phyloP scores from a whole-genome alignment of 30 jellyfish, hydroid and myxozoan genomes.

The Turritopsis rubra region DNA sequence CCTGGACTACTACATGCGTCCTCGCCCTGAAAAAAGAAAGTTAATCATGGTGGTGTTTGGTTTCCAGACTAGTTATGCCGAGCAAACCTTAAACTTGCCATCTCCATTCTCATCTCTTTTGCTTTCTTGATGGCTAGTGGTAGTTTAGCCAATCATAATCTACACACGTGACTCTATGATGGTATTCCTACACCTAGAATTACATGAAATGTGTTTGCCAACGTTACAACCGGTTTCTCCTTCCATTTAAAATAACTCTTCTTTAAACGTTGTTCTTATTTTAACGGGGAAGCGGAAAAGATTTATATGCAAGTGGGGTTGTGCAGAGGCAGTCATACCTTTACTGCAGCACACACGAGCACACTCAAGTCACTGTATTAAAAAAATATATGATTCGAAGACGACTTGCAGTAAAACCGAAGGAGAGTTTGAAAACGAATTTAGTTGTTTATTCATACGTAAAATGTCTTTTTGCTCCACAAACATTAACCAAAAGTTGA shows the following conservation, averaged over 20 bases:
- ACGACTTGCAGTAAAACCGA: too few relatives aligned
- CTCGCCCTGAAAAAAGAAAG: background rate
- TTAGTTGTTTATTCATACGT: constrained; percentile 23
- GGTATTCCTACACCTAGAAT: background rate
- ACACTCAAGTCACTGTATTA: background rate
- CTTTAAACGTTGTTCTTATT: background rate
- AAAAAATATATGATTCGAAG: too few relatives aligned
- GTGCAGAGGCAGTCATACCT: constrained; percentile 46
- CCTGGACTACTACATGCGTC: too few relatives aligned
- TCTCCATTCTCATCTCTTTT: background rate
- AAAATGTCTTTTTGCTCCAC: background rate
- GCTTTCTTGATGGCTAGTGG: background rate
- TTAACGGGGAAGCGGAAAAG: background rate
- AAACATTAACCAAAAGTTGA: background rate
- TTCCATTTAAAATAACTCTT: background rate
- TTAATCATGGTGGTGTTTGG: background rate
- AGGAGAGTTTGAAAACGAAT: background rate
- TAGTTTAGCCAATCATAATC: background rate
- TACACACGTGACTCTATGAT: background rate
- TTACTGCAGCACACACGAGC: constrained; percentile 31
- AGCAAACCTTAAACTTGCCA: background rate
- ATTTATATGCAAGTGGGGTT: background rate
- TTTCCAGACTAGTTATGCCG: background rate
- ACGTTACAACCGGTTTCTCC: background rate
- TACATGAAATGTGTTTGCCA: background rate